Evolutionary conservation across 2,797 vertebrate species (phyloP), one percentile per base, ranked within the genome.

Genomic region (Harpagifer antarcticus): DNA sequence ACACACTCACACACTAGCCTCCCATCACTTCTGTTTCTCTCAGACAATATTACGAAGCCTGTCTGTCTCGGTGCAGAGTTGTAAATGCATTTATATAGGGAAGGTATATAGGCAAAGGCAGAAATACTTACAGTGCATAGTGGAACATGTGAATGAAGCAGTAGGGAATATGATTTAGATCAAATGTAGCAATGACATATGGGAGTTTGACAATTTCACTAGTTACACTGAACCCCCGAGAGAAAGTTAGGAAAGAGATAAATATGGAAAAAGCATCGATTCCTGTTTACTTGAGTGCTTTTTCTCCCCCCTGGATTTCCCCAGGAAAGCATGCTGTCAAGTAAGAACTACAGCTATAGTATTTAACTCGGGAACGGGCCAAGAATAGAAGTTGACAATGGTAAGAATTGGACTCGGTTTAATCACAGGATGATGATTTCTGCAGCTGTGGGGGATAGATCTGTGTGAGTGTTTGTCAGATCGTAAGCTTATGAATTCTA

Each of bases 401-500:
- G 67, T 74, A 72, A 72, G 63, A 88, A 79, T 79, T 67, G 33
- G 33, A 78, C 68, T 56, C 63, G 78, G 70, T 88, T 89, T 88
- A 88, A 88, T 90, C 82, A 83, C 56, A 80, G 64, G 69, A 55
- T 44, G 78, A 79, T 50, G 73, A 75, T 78, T 77, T 83, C 61
- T 62, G 55, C 40, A 64, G 60, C 82, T 58, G 68, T 52, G 61
- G 66, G 77, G 58, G 69, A 66, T 72, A 55, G 59, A 82, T 76
- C 60, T 52, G 53, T 56, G 55, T 54, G 49, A 68, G 71, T 44
- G 68, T 85, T 81, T 78, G 81, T 85, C 72, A 82, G 71, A 82
- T 84, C 60, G 67, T 50, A 59, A 70, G 68, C 69, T 88, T 82
- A 85, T 89, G 74, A 89, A 87, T 91, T 74, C 69, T 13, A 44